Percentiles rank a stretch among this genome's conserved stretches.
Conservation (phyloP, 1,140 invertebrate genomes). For the Battus philenor region DNA sequence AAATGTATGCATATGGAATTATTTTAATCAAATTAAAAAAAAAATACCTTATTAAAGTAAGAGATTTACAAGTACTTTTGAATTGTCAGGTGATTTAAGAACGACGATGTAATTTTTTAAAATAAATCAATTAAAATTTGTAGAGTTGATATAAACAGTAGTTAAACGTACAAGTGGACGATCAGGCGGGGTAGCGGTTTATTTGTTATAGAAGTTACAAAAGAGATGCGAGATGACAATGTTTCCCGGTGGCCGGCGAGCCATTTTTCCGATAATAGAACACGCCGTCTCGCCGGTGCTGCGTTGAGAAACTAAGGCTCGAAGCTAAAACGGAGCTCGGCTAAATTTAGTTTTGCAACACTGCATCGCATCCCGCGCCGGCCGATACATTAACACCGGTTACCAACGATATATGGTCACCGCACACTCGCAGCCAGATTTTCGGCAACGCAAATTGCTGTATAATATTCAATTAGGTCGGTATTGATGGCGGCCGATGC, state of each 20-base stretch:
- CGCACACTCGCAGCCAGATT: conserved; percentile 68
- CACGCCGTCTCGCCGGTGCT: conserved; percentile 39
- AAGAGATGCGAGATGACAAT: conserved; percentile 28
- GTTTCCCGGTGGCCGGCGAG: conserved; percentile 42
- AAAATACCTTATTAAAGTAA: too few relatives aligned
- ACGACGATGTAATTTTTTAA: too few relatives aligned
- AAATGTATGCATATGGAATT: too few relatives aligned
- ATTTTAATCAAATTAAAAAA: too few relatives aligned
- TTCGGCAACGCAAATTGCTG: conserved; percentile 70
- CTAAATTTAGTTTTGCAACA: conserved; percentile 73
- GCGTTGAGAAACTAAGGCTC: conserved; percentile 63
- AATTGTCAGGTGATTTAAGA: too few relatives aligned
- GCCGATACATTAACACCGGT: conserved; percentile 65
- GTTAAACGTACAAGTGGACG: too few relatives aligned
- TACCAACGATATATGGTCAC: conserved; percentile 60
- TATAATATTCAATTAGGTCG: conserved; percentile 73
- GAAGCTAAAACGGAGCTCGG: conserved; percentile 58
- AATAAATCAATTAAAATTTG: too few relatives aligned
- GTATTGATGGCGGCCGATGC: conserved; percentile 59
- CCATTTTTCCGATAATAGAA: conserved; percentile 71
- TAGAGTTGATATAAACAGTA: too few relatives aligned
- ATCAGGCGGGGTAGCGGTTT: too few relatives aligned
- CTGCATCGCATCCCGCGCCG: conserved; percentile 59
- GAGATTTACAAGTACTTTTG: too few relatives aligned
- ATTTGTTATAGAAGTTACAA: too few relatives aligned